Evolutionary conservation across 2,113 vertebrate species (phyloP).

Genomic region (Chaetorhynchus papuensis): DNA sequence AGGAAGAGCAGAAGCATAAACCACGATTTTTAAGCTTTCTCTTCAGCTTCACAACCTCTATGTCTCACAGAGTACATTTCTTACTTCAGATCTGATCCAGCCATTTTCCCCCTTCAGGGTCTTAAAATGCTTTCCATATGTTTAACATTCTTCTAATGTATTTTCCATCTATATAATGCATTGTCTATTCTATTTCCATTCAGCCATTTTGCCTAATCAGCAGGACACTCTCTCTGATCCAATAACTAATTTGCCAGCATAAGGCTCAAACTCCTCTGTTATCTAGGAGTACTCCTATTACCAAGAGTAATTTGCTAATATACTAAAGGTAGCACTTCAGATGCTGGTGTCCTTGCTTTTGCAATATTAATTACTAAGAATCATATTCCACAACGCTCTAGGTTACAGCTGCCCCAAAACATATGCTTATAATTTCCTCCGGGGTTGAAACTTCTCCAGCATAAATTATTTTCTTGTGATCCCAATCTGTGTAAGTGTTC

Average conservation of each 20-base stretch:
- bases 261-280: background rate
- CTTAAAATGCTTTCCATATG: constrained; percentile 38
- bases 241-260: background rate
- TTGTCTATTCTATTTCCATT: background rate
- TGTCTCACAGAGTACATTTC: background rate
- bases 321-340: background rate
- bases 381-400: constrained; percentile 35
- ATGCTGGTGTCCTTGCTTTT: background rate
- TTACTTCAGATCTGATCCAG: background rate
- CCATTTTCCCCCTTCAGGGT: background rate
- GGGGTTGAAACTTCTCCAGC: constrained; percentile 35
- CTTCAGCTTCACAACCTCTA: background rate
- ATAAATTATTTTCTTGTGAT: constrained; percentile 59
- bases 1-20: background rate
- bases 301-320: constrained; percentile 34
- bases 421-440: constrained; percentile 53
- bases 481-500: constrained; percentile 60
- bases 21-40: background rate
- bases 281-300: constrained; percentile 13
- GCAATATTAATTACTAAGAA: constrained; percentile 54
- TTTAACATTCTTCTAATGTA: constrained; percentile 6
- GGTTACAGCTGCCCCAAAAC: constrained; percentile 34
- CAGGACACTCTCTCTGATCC: background rate
- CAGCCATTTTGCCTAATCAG: constrained; percentile 29
- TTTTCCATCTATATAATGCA: background rate